Evolutionary conservation across 2,113 vertebrate genomes (phyloP), one percentile per base, ranked within the genome.

Genomic region (Mandrillus leucophaeus): DNA sequence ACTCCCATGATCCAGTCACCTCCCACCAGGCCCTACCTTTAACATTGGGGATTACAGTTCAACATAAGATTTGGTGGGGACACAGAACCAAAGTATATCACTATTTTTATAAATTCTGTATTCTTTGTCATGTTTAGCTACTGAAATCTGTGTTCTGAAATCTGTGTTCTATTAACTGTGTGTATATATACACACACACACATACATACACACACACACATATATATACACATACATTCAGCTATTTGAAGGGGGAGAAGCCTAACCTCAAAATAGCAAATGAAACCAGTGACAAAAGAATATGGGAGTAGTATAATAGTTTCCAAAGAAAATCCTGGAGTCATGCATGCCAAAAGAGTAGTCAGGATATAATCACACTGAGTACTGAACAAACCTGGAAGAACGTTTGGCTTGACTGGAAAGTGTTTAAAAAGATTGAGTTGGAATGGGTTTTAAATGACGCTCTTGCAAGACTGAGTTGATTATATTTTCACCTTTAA

Each of bases 401-500:
- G 82, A 92, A 30, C 27, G 52, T 87, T 79, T 96, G 43, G 12
- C 68, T 96, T 91, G 72, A 64, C 50, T 94, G 81, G 55, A 3
- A 20, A 64, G 9, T 59, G 25, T 59, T 59, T 59, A 35, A 76
- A 68, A 61, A 43, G 0, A 3, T 61, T 89, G 55, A 87, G 22
- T 91, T 81, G 61, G 9, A 92, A 86, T 68, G 20, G 7, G 6
- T 83, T 16, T 86, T 93, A 72, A 91, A 97, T 87, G n/a, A 80
- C 52, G 20, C 48, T 97, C 30, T 73, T 45, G 90, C 13, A 94
- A 35, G 59, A 84, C 84, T n/a, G 38, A 88, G 57, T 76, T 90
- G 78, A 64, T 70, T 68, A 84, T 20, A 57, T 89, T 80, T 95
- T 90, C 35, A 83, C 45, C 94, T 90, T 91, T 85, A 75, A 84